Conservation (phyloP, 2,888 invertebrate species). For the Lycia hirtaria region DNA sequence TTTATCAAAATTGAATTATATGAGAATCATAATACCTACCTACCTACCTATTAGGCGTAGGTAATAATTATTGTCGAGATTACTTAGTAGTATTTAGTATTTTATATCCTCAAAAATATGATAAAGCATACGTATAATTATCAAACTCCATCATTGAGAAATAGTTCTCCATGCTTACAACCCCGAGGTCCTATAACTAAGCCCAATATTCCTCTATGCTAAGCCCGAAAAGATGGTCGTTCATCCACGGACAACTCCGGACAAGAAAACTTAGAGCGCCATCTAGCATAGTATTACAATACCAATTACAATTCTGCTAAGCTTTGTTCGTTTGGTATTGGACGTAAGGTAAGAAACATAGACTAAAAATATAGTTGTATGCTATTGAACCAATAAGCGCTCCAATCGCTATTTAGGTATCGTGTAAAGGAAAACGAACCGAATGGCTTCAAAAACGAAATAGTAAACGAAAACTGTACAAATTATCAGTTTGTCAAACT, state of each 20-base stretch:
- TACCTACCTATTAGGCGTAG: too few relatives aligned
- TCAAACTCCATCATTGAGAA: too few relatives aligned
- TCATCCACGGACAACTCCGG: background rate
- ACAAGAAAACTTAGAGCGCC: background rate
- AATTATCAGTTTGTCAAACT: conserved; percentile 60
- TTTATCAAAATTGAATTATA: too few relatives aligned
- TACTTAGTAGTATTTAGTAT: too few relatives aligned
- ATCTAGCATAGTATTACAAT: background rate
- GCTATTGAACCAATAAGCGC: conserved; percentile 30
- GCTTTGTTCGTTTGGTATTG: background rate
- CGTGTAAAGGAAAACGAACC: conserved; percentile 51
- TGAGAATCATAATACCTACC: too few relatives aligned
- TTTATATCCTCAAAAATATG: too few relatives aligned
- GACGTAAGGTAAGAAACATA: background rate
- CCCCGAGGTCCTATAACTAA: too few relatives aligned
- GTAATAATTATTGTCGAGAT: too few relatives aligned
- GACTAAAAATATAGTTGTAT: background rate
- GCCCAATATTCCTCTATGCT: too few relatives aligned
- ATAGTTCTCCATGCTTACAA: too few relatives aligned
- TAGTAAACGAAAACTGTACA: conserved; percentile 58
- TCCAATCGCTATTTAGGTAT: background rate
- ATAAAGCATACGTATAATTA: too few relatives aligned
- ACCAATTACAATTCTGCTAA: background rate
- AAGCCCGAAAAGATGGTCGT: too few relatives aligned
- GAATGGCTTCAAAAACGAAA: conserved; percentile 17